Evolutionary conservation across 1,140 invertebrate species (phyloP), one percentile per base, ranked within the genome.

Genomic region (Arctopsyche grandis): DNA sequence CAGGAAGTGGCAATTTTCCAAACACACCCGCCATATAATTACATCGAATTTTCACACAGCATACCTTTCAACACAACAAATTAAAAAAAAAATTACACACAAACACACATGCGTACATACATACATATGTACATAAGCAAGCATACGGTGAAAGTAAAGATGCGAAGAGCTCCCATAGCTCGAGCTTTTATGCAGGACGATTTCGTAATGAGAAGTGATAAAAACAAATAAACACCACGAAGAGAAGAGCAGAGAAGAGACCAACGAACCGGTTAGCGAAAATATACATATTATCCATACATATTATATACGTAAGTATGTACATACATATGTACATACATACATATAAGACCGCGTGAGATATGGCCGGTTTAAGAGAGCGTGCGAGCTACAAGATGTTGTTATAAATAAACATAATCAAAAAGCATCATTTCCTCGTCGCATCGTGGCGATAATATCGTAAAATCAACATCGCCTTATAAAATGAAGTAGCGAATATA

Each of bases 381-480:
- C 56, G 56, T 60, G 56, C 21, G 56, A 60, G n/a, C 21, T 60
- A 60, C 56, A 60, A 60, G 56, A 19, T 60, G 56, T 60, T 60
- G 29, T 38, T 38, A 38, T 38, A 60, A 60, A 60, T 60, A 60
- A 60, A 60, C 56, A 60, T 60, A 60, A 60, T 60, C 56, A 9
- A 21, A 38, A 38, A 60, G 56, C n/a, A 60, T 60, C 56, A 9
- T 60, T 60, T 60, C n/a, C 56, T 60, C 21, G 56, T 60, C 16
- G 56, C 16, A 14, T 14, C 52, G 14, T n/a, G n/a, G 16, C 56
- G 56, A 60, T 60, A n/a, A 21, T 19, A 60, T 60, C 56, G 56
- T 21, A 21, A 60, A 60, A 60, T 60, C 56, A 21, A 60, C 7
- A 21, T n/a, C 16, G 7, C 21, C 56, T 60, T 60, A 21, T 60